Base-by-base conservation (phyloP, 2,113 vertebrate genomes). In the Parus major region DNA sequence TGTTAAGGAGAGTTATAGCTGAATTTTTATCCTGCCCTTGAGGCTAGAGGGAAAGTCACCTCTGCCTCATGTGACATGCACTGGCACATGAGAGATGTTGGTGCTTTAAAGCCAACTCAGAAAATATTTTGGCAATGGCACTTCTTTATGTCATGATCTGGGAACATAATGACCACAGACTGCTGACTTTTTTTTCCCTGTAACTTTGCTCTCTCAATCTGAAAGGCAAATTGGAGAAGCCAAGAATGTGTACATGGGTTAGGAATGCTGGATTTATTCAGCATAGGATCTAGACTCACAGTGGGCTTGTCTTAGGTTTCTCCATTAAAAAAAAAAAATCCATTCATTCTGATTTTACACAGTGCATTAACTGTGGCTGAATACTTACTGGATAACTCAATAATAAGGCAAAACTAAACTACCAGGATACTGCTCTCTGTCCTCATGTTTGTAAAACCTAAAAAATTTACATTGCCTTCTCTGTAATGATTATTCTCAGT, bases 241-340 rank as follows among this genome's bases (percentile, higher is more conserved):
- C 52, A 86, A 59, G 42, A 71, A 66, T 29, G 31, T 47, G 24
- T 47, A 35, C 42, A 5, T 53, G 24, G 27, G 18, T 42, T 47
- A 71, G 61, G 22, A 79, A 75, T 66, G 81, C 22, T 78, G 49
- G 56, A 50, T 55, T 71, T n/a, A 35, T 63, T 76, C 42, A n/a
- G n/a, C 0, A 0, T 16, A 82, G 44, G 27, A 80, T 59, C 20
- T 13, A 36, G 35, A 63, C 20, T 55, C 52, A 66, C 16, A 71
- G 12, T 27, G 12, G 28, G 31, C 25, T 91, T n/a, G n/a, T 57
- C 36, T 70, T 70, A 19, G 21, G 49, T 63, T 84, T 72, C 44
- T 65, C 64, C 17, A 27, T 46, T 22, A 11, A 9, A 42, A 57
- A 33, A 53, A 35, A 41, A 73, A 61, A 31, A 59, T 24, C 11